phyloP scores from a whole-genome alignment of 1,140 invertebrate species.

The Drosophila kurseongensis region DNA sequence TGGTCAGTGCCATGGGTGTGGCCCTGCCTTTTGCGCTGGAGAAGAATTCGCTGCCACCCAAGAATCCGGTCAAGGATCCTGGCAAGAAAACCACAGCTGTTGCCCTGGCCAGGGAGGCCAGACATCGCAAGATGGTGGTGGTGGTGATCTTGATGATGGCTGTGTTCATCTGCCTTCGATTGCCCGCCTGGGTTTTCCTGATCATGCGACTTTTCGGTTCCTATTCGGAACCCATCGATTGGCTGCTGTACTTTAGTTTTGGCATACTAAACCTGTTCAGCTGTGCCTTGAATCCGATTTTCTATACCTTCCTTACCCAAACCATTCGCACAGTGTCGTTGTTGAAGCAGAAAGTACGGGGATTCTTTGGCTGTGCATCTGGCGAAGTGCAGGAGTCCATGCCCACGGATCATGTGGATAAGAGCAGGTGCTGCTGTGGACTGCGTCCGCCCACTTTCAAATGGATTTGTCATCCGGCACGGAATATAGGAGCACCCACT shows the following conservation, averaged over 20 bases:
- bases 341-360: constrained; percentile 37
- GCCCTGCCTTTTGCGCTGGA: constrained; percentile 41
- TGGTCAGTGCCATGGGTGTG: constrained; percentile 56
- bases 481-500: neutral
- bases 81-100: neutral
- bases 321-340: constrained; percentile 74
- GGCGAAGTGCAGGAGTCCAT: constrained; percentile 30
- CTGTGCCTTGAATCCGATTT: constrained; percentile 86
- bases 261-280: constrained; percentile 85
- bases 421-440: constrained; percentile 48
- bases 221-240: constrained; percentile 71
- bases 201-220: constrained; percentile 83
- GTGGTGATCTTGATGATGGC: constrained; percentile 86
- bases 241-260: constrained; percentile 85
- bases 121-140: constrained; percentile 86
- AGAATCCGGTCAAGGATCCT: neutral
- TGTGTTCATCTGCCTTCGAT: constrained; percentile 85
- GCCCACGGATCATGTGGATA: constrained; percentile 41
- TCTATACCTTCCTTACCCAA: constrained; percentile 86
- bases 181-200: constrained; percentile 86
- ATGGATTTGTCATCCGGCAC: constrained; percentile 47
- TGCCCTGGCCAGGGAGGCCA: constrained; percentile 67
- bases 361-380: constrained; percentile 29
- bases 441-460: constrained; percentile 40
- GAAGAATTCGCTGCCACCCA: neutral